phyloP scores from a whole-genome alignment of 2,797 vertebrate species.

The Lacerta bilineata region DNA sequence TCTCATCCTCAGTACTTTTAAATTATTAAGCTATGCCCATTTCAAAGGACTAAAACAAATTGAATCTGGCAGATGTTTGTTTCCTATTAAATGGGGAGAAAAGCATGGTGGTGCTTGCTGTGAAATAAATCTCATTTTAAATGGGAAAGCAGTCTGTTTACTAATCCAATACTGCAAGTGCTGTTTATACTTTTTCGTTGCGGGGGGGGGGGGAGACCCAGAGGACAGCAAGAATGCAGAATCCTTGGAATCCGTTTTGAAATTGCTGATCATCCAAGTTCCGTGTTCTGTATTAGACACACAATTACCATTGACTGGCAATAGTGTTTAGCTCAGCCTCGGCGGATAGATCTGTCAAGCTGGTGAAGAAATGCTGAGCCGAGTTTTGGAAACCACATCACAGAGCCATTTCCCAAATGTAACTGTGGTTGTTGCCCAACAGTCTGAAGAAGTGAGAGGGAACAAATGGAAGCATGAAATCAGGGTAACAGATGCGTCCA shows the following conservation, averaged over 20 bases:
- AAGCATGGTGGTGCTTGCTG: not conserved
- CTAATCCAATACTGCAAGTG: conserved; percentile 22
- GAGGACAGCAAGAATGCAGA: conserved; percentile 19
- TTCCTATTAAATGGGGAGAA: conserved; percentile 11
- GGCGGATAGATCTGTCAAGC: conserved; percentile 51
- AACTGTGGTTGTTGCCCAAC: conserved; percentile 50
- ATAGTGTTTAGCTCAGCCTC: conserved; percentile 12
- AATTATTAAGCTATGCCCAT: conserved; percentile 32
- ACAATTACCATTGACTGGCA: conserved; percentile 49
- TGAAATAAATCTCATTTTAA: conserved; percentile 33
- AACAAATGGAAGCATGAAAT: conserved; percentile 50
- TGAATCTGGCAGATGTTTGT: conserved; percentile 24
- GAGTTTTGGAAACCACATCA: conserved; percentile 65
- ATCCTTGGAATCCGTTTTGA: conserved; percentile 14
- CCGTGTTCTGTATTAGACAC: not conserved
- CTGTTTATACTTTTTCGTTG: not conserved
- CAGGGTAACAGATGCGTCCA: conserved; percentile 24
- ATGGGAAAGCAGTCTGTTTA: not conserved
- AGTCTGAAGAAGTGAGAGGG: conserved; percentile 55
- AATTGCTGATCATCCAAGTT: conserved; percentile 3
- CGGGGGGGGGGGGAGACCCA: not conserved
- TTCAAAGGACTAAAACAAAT: conserved; percentile 22
- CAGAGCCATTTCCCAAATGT: conserved; percentile 42
- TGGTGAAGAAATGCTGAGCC: conserved; percentile 38
- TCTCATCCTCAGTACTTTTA: conserved; percentile 11